Percentiles rank a stretch among this genome's conserved stretches.
Evolutionary conservation across 1,140 invertebrate species (phyloP).

Genomic region (Formica exsecta): DNA sequence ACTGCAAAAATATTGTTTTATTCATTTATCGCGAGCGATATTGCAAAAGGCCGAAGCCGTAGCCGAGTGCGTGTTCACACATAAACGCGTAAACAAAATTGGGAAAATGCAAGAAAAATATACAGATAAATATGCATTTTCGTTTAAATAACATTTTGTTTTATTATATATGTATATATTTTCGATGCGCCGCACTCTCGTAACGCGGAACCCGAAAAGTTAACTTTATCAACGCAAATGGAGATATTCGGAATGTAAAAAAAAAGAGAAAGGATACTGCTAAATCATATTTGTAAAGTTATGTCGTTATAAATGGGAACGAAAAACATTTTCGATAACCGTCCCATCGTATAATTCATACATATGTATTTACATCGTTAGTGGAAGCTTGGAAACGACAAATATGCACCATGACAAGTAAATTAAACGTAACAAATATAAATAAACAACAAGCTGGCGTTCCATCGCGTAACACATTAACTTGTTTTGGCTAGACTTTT

Average conservation of each 20-base stretch:
- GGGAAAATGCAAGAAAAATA: slow-evolving; percentile 2
- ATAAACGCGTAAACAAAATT: slow-evolving; percentile 40
- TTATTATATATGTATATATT: slow-evolving; percentile 43
- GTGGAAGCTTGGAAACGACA: slow-evolving; percentile 35
- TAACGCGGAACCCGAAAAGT: slow-evolving; percentile 43
- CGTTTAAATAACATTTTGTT: slow-evolving; percentile 52
- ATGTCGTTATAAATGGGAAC: slow-evolving; percentile 49
- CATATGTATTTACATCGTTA: slow-evolving; percentile 50
- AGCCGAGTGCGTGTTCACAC: neutral
- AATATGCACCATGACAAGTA: slow-evolving; percentile 41
- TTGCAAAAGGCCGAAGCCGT: neutral
- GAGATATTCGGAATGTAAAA: slow-evolving; percentile 47
- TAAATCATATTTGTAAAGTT: slow-evolving; percentile 56
- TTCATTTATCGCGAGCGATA: slow-evolving; percentile 29
- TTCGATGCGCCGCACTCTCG: slow-evolving; percentile 8
- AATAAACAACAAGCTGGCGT: slow-evolving; percentile 18
- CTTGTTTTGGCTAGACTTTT: slow-evolving; percentile 20
- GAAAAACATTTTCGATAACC: slow-evolving; percentile 53
- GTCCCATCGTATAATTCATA: slow-evolving; percentile 55
- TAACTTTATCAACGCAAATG: slow-evolving; percentile 55
- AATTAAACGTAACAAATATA: slow-evolving; percentile 37
- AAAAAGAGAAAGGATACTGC: slow-evolving; percentile 31
- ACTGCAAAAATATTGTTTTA: slow-evolving; percentile 41
- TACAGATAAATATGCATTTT: slow-evolving; percentile 58
- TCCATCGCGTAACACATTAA: slow-evolving; percentile 30